Conservation (phyloP, 2,888 invertebrate species). For the Lasius fuliginosus region DNA sequence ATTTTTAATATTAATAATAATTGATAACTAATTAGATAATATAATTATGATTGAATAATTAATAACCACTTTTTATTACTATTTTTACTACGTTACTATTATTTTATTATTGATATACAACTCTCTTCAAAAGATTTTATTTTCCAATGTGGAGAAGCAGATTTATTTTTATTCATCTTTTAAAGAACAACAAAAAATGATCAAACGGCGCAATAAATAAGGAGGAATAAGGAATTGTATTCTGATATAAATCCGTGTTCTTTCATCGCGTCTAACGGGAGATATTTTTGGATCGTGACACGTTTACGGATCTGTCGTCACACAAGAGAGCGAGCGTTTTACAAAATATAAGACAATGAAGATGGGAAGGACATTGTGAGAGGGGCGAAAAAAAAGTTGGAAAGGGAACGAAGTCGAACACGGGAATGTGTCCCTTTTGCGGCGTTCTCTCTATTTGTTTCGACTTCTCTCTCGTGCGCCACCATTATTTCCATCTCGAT, state of each 20-base stretch:
- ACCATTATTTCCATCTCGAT: conserved; percentile 75
- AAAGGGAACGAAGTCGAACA: conserved; percentile 5
- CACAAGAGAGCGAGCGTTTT: conserved; percentile 30
- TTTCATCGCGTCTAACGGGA: conserved; percentile 23
- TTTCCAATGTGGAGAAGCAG: neutral
- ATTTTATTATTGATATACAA: neutral
- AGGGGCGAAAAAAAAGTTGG: neutral
- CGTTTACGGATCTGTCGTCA: conserved; percentile 34
- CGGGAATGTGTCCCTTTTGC: conserved; percentile 71
- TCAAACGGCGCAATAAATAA: neutral
- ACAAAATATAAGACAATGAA: conserved; percentile 45
- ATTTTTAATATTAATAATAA: neutral
- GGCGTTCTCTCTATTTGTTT: conserved; percentile 55
- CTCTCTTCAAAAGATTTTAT: neutral
- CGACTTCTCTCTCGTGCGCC: conserved; percentile 47
- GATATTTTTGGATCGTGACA: conserved; percentile 50
- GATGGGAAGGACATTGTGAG: neutral
- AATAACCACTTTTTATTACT: neutral
- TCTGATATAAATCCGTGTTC: conserved; percentile 16
- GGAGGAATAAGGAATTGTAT: neutral
- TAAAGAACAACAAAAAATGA: neutral
- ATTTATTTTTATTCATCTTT: neutral
- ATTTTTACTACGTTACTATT: neutral
- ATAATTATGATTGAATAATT: neutral
- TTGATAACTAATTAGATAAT: neutral